Evolutionary conservation across 2,113 vertebrate species (phyloP).

Genomic region (Lagopus muta): DNA sequence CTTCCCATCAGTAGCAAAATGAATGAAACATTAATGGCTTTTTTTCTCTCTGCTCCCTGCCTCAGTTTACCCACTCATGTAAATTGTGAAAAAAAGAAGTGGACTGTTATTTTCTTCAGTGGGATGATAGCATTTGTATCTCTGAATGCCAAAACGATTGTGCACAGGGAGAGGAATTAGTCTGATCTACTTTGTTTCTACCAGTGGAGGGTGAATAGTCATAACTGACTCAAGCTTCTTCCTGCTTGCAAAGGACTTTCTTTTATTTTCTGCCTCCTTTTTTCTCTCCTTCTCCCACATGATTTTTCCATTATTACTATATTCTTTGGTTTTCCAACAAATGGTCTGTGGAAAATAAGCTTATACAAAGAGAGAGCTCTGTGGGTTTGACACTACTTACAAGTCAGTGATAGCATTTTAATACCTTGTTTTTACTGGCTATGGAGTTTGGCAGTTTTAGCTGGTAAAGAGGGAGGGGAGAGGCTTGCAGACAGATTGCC

Average conservation of each 20-base stretch:
- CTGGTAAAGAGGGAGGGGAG: background rate
- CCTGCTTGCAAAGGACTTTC: background rate
- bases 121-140: background rate
- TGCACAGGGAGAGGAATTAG: background rate
- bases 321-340: constrained; percentile 14
- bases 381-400: background rate
- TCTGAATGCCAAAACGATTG: background rate
- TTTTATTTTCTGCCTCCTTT: background rate
- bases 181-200: background rate
- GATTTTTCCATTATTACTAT: constrained; percentile 21
- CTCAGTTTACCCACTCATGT: background rate
- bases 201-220: background rate
- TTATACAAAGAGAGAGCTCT: background rate
- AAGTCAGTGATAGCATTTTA: constrained; percentile 9
- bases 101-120: background rate
- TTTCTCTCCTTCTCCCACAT: background rate
- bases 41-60: background rate
- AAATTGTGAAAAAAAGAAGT: background rate
- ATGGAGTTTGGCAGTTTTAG: background rate
- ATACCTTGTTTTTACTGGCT: constrained; percentile 17
- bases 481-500: background rate
- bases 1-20: background rate
- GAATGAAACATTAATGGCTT: background rate
- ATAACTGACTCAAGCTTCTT: background rate
- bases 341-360: constrained; percentile 8